A percentile compares a stretch with the other conserved stretches of the same genome.
Conservation (phyloP, 2,113 vertebrate genomes). For the Chamaetylas fuelleborni region DNA sequence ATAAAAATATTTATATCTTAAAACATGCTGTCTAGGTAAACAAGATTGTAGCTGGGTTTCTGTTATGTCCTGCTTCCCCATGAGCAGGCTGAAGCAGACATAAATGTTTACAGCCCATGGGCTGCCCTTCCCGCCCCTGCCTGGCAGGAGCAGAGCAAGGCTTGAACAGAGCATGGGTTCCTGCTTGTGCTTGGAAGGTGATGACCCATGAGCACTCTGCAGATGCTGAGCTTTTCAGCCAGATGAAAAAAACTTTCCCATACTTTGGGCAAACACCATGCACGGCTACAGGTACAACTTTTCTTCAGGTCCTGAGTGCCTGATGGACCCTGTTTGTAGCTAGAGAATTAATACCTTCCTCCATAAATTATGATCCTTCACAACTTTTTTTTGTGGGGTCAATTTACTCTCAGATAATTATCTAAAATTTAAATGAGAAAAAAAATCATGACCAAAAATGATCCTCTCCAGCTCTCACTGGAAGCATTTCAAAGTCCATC, state of each 20-base stretch:
- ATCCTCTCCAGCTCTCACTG: not conserved
- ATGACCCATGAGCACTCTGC: not conserved
- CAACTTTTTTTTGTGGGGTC: not conserved
- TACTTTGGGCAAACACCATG: not conserved
- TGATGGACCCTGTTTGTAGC: not conserved
- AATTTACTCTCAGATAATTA: not conserved
- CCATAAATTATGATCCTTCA: not conserved
- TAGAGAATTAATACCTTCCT: not conserved
- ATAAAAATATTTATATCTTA: conserved; percentile 19
- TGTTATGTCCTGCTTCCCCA: not conserved
- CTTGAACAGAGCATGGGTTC: not conserved
- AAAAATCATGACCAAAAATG: not conserved
- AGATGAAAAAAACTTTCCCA: not conserved
- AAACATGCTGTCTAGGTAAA: not conserved
- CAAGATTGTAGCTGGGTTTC: not conserved
- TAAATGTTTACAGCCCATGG: not conserved
- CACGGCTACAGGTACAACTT: not conserved
- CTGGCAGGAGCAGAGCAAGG: not conserved
- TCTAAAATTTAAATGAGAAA: not conserved
- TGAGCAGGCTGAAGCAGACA: not conserved
- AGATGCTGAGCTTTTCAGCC: not conserved
- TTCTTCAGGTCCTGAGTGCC: not conserved
- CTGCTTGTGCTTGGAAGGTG: not conserved
- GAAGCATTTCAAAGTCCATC: not conserved
- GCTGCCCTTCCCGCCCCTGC: not conserved